Percentiles rank a stretch among this genome's conserved stretches.
Evolutionary conservation across 2,888 invertebrate species (phyloP).

Genomic region (Halocaridina rubra): DNA sequence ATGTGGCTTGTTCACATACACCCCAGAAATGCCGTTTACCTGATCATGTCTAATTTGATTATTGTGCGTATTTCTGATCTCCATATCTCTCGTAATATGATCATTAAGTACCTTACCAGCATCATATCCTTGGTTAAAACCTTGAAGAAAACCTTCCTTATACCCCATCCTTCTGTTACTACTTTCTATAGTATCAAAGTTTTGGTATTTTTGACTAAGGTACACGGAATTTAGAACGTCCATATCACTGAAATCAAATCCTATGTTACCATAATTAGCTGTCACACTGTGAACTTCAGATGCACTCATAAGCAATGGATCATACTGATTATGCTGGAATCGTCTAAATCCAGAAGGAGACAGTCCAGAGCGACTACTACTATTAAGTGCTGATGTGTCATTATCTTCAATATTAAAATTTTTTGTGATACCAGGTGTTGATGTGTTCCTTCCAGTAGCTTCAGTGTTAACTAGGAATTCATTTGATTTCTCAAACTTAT

Average conservation of each 20-base stretch:
- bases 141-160: conserved; percentile 17
- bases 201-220: background rate
- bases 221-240: background rate
- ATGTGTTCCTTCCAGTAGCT: no score
- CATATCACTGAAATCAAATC: background rate
- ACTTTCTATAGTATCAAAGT: background rate
- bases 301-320: no score
- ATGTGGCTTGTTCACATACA: background rate
- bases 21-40: background rate
- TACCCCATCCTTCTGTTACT: background rate
- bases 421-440: no score
- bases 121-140: conserved; percentile 12
- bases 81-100: background rate
- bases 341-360: no score
- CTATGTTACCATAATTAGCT: no score
- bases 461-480: no score
- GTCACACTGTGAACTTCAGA: no score
- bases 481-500: no score
- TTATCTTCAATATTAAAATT: no score
- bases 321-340: no score
- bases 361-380: no score
- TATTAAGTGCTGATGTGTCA: no score
- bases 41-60: background rate
- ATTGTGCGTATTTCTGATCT: background rate
- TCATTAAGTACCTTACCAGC: background rate